A percentile compares a stretch with the other conserved stretches of the same genome.
Conservation (phyloP, 2,888 invertebrate genomes). For the Drosophila diplacantha region DNA sequence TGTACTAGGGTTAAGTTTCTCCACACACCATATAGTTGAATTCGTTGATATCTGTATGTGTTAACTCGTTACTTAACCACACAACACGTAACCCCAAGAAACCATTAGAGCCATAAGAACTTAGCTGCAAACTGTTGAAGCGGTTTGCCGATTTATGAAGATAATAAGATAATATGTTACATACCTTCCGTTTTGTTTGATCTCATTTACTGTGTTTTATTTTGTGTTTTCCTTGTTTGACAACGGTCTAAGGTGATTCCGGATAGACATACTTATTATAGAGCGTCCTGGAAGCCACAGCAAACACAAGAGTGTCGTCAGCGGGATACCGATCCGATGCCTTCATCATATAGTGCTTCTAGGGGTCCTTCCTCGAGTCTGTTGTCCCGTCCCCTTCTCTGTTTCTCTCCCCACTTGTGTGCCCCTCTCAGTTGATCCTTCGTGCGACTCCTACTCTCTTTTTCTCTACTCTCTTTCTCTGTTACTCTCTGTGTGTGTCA, state of each 20-base stretch:
- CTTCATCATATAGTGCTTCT: slow-evolving; percentile 10
- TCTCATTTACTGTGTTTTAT: slow-evolving; percentile 25
- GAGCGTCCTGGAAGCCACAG: slow-evolving; percentile 28
- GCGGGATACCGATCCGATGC: slow-evolving; percentile 21
- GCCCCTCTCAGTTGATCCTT: slow-evolving; percentile 27
- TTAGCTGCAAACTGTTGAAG: slow-evolving; percentile 50
- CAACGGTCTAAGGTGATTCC: slow-evolving; percentile 33
- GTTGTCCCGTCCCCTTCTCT: slow-evolving; percentile 8
- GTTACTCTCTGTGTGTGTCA: slow-evolving; percentile 21
- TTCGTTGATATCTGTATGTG: slow-evolving; percentile 22
- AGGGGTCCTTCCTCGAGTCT: slow-evolving; percentile 29
- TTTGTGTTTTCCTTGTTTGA: slow-evolving; percentile 33
- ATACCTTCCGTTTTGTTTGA: slow-evolving; percentile 25
- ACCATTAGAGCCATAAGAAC: slow-evolving; percentile 63
- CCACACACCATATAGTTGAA: slow-evolving; percentile 12
- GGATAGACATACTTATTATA: slow-evolving; percentile 21
- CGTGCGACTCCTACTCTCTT: slow-evolving; percentile 5
- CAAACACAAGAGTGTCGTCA: slow-evolving; percentile 24
- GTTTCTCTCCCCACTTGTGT: slow-evolving; percentile 21
- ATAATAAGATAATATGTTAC: slow-evolving; percentile 38
- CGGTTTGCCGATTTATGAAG: slow-evolving; percentile 53
- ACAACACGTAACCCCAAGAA: slow-evolving; percentile 76
- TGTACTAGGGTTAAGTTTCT: slow-evolving; percentile 19
- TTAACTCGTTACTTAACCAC: slow-evolving; percentile 18
- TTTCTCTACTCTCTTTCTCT: slow-evolving; percentile 29